These are phyloP conservation scores for Zonotrichia leucophrys DNA, from an alignment of 2,113 vertebrate genomes.

Conservation along the genomic window DNA sequence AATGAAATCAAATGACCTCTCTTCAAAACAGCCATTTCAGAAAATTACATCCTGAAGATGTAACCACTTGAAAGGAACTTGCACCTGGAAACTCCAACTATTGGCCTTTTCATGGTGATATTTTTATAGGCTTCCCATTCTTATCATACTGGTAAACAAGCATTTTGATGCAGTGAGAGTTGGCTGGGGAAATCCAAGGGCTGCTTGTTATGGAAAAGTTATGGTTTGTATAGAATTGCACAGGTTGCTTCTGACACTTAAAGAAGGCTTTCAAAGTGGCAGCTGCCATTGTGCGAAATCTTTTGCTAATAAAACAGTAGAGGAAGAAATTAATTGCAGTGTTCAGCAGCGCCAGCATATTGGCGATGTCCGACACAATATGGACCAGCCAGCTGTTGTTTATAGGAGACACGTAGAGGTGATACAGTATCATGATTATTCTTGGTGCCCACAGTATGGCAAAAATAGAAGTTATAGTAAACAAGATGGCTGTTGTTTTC, in stretches of 20 bases:
- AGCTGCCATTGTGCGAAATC: constrained; percentile 92
- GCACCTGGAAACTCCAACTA: neutral
- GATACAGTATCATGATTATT: constrained; percentile 91
- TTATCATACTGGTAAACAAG: constrained; percentile 96
- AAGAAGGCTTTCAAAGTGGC: constrained; percentile 88
- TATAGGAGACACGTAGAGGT: constrained; percentile 88
- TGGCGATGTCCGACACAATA: constrained; percentile 87
- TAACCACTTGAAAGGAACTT: constrained; percentile 54
- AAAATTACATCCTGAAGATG: constrained; percentile 54
- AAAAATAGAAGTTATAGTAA: constrained; percentile 94
- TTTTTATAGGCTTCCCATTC: constrained; percentile 92
- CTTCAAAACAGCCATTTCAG: constrained; percentile 49
- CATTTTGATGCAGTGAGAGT: constrained; percentile 98
- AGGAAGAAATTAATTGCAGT: constrained; percentile 98
- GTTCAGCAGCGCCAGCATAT: constrained; percentile 95
- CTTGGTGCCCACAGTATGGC: constrained; percentile 93
- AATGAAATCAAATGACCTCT: constrained; percentile 64
- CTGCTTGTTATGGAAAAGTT: constrained; percentile 98
- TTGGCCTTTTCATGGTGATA: constrained; percentile 83
- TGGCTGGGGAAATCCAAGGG: constrained; percentile 96
- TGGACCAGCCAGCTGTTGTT: constrained; percentile 84
- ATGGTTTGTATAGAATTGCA: constrained; percentile 92
- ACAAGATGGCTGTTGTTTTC: constrained; percentile 93
- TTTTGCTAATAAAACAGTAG: constrained; percentile 97
- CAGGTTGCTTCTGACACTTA: constrained; percentile 89